Conservation (phyloP, 2,113 vertebrate species). For the Mugil cephalus region DNA sequence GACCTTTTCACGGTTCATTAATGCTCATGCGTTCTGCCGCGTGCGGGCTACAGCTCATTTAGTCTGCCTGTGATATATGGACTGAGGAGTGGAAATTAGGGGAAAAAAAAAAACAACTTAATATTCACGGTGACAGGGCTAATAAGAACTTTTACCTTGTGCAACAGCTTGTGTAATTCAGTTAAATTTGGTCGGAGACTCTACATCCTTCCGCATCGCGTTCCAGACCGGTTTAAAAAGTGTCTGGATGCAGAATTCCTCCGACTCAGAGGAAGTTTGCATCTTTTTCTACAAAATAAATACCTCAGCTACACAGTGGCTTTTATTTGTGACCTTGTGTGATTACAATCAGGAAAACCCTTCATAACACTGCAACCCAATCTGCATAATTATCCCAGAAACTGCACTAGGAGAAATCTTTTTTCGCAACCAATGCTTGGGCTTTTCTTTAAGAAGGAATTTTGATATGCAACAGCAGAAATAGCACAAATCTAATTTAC, state of each 20-base stretch:
- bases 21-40: slow-evolving; percentile 52
- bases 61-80: slow-evolving; percentile 43
- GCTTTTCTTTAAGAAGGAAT: neutral
- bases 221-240: too few species aligned
- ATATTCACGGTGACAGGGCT: slow-evolving; percentile 15
- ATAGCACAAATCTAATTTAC: neutral
- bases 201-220: neutral
- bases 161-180: slow-evolving; percentile 37
- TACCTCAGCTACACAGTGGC: neutral
- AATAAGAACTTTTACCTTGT: slow-evolving; percentile 21
- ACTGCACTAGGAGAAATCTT: neutral
- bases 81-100: slow-evolving; percentile 22
- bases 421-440: neutral
- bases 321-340: slow-evolving; percentile 8
- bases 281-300: neutral
- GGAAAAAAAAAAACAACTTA: slow-evolving; percentile 36
- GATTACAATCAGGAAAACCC: neutral
- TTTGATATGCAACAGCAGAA: neutral
- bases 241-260: neutral
- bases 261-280: neutral
- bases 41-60: slow-evolving; percentile 53
- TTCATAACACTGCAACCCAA: neutral
- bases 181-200: slow-evolving; percentile 19
- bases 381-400: too few species aligned
- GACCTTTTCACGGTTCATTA: slow-evolving; percentile 74